Percentiles rank a stretch among this genome's conserved stretches.
These are phyloP conservation scores for Arvicanthis niloticus DNA, from an alignment of 2,113 vertebrate species.

Conservation along the genomic window DNA sequence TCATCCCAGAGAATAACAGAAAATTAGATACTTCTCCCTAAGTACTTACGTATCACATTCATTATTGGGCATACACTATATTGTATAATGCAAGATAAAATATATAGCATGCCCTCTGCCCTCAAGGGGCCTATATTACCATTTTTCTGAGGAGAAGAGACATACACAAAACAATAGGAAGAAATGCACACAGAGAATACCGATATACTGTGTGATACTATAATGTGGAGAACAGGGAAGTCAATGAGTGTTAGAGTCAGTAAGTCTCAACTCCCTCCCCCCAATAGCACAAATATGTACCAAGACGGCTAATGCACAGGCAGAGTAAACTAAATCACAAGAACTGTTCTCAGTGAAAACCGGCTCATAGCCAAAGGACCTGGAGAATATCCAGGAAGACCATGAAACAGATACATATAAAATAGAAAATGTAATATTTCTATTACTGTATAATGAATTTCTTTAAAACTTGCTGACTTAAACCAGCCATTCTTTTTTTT, in stretches of 20 bases:
- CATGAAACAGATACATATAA: not conserved
- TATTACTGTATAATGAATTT: slow-evolving; percentile 1
- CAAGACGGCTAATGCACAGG: not conserved
- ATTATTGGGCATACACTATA: not conserved
- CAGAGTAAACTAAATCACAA: not conserved
- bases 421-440: not conserved
- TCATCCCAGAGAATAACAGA: not conserved
- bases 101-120: not conserved
- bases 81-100: slow-evolving; percentile 33
- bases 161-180: not conserved
- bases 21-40: not conserved
- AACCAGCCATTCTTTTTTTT: not conserved
- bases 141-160: not conserved
- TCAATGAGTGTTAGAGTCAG: not conserved
- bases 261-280: not conserved
- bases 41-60: not conserved
- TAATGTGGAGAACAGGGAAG: not conserved
- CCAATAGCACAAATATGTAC: not conserved
- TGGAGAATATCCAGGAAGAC: not conserved
- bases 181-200: not conserved
- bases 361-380: not conserved
- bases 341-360: not conserved
- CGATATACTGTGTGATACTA: not conserved
- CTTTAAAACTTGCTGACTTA: not conserved
- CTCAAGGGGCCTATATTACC: not conserved